These are phyloP conservation scores for Polymixis flavicincta DNA, from an alignment of 2,888 invertebrate species.

Conservation along the genomic window DNA sequence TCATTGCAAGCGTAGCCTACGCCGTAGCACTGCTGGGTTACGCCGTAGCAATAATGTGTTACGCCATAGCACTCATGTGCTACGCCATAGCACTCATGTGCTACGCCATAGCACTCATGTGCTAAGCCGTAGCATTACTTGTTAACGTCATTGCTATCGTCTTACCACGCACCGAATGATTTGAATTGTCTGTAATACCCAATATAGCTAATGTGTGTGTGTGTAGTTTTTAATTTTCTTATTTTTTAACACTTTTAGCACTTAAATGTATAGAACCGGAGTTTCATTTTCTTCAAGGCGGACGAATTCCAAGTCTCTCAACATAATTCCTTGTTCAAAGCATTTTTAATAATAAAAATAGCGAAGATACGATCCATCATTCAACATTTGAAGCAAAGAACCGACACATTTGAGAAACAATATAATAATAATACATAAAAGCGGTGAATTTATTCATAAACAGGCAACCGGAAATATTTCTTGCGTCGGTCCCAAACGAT, in stretches of 20 bases:
- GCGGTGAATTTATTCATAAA: constrained; percentile 24
- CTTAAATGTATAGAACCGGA: not conserved
- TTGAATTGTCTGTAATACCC: no score
- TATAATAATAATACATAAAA: constrained; percentile 22
- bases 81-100: not conserved
- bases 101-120: not conserved
- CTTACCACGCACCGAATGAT: not conserved
- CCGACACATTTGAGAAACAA: constrained; percentile 24
- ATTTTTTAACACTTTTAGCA: not conserved
- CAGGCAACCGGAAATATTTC: constrained; percentile 28
- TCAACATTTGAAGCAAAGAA: not conserved
- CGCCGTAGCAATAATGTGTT: not conserved
- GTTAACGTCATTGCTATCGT: not conserved
- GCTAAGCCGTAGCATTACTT: not conserved
- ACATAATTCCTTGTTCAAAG: not conserved
- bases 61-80: not conserved
- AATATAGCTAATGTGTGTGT: no score
- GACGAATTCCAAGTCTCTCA: not conserved
- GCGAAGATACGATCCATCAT: constrained; percentile 2
- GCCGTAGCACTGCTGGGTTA: not conserved
- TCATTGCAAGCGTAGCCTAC: not conserved
- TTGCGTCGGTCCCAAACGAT: constrained; percentile 9
- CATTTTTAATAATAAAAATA: not conserved
- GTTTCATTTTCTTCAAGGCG: not conserved
- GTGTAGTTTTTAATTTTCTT: not conserved